Base-by-base conservation (phyloP, 2,888 invertebrate genomes). In the Epinotia nisella region DNA sequence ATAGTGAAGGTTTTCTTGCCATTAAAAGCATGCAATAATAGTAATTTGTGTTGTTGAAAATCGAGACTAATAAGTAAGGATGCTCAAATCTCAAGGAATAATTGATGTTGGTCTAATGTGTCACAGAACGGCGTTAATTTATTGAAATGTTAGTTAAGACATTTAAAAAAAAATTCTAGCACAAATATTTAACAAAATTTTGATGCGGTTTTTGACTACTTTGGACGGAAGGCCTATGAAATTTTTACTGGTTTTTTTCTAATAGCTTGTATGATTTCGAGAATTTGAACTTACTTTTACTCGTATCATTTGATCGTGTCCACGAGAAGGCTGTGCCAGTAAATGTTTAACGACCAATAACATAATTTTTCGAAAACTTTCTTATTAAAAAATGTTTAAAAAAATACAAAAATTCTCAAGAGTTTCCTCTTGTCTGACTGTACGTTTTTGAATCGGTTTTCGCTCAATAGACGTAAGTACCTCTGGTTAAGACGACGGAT, bases 381-480 rank as follows among this genome's bases (percentile, higher is more conserved):
- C 64, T 70, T 70, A 60, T 19, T 58, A 71, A 78, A 70, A 79
- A 78, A 78, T 67, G 65, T 75, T 49, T 75, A 67, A 75, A 77
- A 71, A 75, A 75, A 71, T 74, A 74, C 76, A 75, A 80, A 77
- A 78, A 82, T 79, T 81, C 62, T 73, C 72, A 73, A 73, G 73
- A 73, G 64, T 58, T 56, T 78, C 76, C 74, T 76, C 64, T 66
- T 71, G 60, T 73, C 77, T 77, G 78, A 78, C 77, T 76, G 77
- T 71, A 76, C 74, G 78, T 85, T 83, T 84, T 81, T 76, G 79
- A 83, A 80, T 84, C 83, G 76, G 81, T 86, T 85, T 82, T 85
- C 87, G 89, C 89, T 89, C 89, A 89, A 89, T 83, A 88, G 87
- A 74, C 79, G 78, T 86, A 87, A 83, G 85, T 70, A 72, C 68